Conservation (phyloP, 2,888 invertebrate genomes). For the Petrophora chlorosata region DNA sequence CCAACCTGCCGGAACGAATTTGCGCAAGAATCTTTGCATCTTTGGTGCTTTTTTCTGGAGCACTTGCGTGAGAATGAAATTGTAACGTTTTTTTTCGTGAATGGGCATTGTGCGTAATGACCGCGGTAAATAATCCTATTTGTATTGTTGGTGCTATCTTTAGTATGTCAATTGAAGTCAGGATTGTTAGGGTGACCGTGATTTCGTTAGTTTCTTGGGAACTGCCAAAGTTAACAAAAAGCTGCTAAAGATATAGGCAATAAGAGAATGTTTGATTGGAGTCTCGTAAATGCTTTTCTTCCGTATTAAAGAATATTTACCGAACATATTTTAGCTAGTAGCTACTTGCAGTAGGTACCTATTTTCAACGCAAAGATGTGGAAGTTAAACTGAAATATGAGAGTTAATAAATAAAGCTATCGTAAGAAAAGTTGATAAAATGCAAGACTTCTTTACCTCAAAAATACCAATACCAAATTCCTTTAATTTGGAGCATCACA, state of each 20-base stretch:
- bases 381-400: too few species aligned
- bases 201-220: background rate
- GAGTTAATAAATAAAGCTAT: too few species aligned
- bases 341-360: too few species aligned
- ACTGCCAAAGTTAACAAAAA: too few species aligned
- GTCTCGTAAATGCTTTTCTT: too few species aligned
- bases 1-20: slow-evolving; percentile 66
- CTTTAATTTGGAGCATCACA: slow-evolving; percentile 11
- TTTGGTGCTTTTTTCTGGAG: slow-evolving; percentile 40
- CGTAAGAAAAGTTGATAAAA: too few species aligned
- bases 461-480: too few species aligned
- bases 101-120: slow-evolving; percentile 73
- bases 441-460: too few species aligned
- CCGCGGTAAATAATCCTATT: slow-evolving; percentile 74
- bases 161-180: slow-evolving; percentile 45
- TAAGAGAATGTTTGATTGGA: background rate
- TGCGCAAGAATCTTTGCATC: slow-evolving; percentile 49
- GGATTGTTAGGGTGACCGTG: slow-evolving; percentile 43
- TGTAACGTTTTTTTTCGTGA: slow-evolving; percentile 57
- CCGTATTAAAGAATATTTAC: too few species aligned
- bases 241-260: too few species aligned
- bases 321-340: too few species aligned
- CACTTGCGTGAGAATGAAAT: slow-evolving; percentile 65
- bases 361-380: too few species aligned
- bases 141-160: slow-evolving; percentile 63